Evolutionary conservation across 1,140 invertebrate species (phyloP).

Genomic region (Danaus melanippus): DNA sequence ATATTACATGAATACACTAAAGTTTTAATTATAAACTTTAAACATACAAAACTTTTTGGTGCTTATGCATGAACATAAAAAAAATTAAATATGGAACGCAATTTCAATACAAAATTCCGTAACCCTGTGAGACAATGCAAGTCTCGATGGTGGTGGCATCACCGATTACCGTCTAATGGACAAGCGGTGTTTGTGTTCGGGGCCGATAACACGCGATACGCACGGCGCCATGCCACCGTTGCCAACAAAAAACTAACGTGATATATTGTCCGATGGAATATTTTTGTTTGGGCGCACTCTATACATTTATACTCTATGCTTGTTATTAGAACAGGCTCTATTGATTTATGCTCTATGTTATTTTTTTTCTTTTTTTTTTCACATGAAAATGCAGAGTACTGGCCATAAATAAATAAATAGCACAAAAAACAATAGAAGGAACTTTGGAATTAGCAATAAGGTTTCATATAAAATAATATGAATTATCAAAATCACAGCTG

Average conservation of each 20-base stretch:
- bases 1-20: too few relatives aligned
- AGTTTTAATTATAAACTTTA: too few relatives aligned
- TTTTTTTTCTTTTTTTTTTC: too few relatives aligned
- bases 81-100: conserved; percentile 9
- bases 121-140: conserved; percentile 47
- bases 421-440: conserved; percentile 17
- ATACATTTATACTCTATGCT: too few relatives aligned
- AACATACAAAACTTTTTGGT: too few relatives aligned
- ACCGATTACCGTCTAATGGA: conserved; percentile 66
- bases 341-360: too few relatives aligned
- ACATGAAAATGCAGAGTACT: neutral
- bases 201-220: conserved; percentile 56
- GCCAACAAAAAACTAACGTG: conserved; percentile 24
- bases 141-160: conserved; percentile 48
- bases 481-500: too few relatives aligned
- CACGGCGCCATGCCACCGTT: conserved; percentile 55
- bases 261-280: conserved; percentile 4
- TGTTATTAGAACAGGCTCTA: too few relatives aligned
- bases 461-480: too few relatives aligned
- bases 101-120: conserved; percentile 32
- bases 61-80: neutral
- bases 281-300: neutral
- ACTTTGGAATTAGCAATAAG: neutral
- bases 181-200: conserved; percentile 65
- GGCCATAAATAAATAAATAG: conserved; percentile 26